These are phyloP conservation scores for Odontomyia ornata DNA, from an alignment of 2,888 invertebrate genomes.

Conservation along the genomic window DNA sequence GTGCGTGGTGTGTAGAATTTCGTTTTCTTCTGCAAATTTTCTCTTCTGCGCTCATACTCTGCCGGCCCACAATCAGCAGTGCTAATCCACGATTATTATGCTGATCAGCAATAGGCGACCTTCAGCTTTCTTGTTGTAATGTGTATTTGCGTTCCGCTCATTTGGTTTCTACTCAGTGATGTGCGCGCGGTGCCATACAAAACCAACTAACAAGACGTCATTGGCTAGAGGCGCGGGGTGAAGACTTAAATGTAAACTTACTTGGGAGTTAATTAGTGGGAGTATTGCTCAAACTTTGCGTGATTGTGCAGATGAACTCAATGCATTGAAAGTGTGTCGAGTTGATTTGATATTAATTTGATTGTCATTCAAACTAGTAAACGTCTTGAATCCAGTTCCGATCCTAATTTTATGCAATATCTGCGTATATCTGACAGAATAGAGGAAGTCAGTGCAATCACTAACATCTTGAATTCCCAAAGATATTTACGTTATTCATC, in stretches of 20 bases:
- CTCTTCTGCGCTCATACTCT: neutral
- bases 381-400: too few relatives aligned
- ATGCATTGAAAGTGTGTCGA: too few relatives aligned
- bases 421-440: too few relatives aligned
- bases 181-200: neutral
- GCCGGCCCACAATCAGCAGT: neutral
- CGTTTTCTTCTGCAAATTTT: constrained; percentile 9
- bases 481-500: too few relatives aligned
- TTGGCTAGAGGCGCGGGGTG: neutral
- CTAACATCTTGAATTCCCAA: too few relatives aligned
- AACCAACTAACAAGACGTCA: neutral
- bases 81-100: constrained; percentile 21
- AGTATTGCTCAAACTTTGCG: neutral
- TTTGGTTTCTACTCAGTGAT: neutral
- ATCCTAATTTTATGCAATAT: too few relatives aligned
- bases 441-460: too few relatives aligned
- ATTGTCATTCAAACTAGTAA: too few relatives aligned
- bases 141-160: constrained; percentile 33
- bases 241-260: neutral
- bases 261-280: constrained; percentile 17
- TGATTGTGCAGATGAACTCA: too few relatives aligned
- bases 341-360: too few relatives aligned
- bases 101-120: constrained; percentile 43
- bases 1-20: constrained; percentile 5
- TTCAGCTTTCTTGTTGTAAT: constrained; percentile 38